Conservation (phyloP, 2,113 vertebrate species). For the Rhegmatorhina hoffmannsi region DNA sequence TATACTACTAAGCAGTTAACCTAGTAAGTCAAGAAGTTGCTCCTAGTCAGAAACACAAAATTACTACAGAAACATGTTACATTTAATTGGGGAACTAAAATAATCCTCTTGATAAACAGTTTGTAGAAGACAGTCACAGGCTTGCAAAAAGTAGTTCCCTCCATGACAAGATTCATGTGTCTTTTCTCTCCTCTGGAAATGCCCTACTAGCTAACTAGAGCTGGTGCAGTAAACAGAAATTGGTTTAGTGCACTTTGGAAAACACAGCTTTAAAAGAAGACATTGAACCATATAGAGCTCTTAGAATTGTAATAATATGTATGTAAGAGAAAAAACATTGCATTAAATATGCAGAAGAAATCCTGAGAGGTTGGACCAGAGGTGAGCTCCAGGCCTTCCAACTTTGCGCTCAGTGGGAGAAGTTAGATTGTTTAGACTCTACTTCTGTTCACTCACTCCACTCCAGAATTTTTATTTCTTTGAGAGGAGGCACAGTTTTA, state of each 20-base stretch:
- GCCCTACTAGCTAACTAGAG: background rate
- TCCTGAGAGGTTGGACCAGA: background rate
- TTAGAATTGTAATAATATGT: background rate
- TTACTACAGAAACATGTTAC: background rate
- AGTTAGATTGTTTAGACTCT: background rate
- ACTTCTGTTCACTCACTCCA: background rate
- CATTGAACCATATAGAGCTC: background rate
- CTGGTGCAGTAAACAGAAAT: background rate
- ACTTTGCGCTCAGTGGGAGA: rapidly evolving
- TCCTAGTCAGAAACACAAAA: background rate
- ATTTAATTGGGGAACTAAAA: background rate
- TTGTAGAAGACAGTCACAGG: background rate
- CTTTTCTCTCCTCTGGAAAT: background rate
- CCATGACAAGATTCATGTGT: rapidly evolving
- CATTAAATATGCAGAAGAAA: background rate
- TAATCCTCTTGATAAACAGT: background rate
- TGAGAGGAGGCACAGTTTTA: background rate
- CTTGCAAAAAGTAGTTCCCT: background rate
- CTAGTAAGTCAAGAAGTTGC: background rate
- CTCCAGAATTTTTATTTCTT: background rate
- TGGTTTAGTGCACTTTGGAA: background rate
- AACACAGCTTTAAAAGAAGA: background rate
- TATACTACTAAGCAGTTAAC: background rate
- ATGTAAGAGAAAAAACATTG: background rate
- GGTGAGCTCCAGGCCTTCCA: background rate